Evolutionary conservation across 1,140 invertebrate species (phyloP).

Genomic region (Panagrolaimus sp.): DNA sequence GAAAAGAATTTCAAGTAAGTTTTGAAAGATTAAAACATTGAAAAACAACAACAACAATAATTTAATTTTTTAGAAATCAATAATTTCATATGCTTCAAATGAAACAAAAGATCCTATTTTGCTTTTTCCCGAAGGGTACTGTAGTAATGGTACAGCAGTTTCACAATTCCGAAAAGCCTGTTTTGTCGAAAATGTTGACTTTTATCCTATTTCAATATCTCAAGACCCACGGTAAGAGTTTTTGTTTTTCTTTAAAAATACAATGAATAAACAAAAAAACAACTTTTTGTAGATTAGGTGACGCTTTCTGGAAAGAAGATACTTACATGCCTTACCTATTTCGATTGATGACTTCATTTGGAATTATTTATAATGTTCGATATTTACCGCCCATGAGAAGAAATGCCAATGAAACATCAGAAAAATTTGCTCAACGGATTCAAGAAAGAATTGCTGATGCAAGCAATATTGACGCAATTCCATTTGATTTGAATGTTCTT

Average conservation of each 20-base stretch:
- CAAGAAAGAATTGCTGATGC: constrained; percentile 23
- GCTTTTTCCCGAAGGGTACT: constrained; percentile 45
- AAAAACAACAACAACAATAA: no score
- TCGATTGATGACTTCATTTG: constrained; percentile 41
- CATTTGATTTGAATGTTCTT: constrained; percentile 19
- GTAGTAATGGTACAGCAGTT: constrained; percentile 36
- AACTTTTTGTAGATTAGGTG: constrained; percentile 23
- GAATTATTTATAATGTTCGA: constrained; percentile 39
- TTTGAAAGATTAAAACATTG: no score
- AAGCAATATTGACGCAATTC: constrained; percentile 13
- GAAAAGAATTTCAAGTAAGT: constrained; percentile 33
- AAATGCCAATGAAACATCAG: constrained; percentile 23
- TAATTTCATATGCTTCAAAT: not conserved
- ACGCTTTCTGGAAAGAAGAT: constrained; percentile 23
- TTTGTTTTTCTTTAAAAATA: not conserved
- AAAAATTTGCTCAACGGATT: constrained; percentile 36
- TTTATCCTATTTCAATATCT: constrained; percentile 43
- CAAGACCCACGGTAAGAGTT: constrained; percentile 22
- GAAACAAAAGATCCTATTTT: constrained; percentile 24
- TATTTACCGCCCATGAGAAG: constrained; percentile 34
- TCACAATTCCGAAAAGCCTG: constrained; percentile 34
- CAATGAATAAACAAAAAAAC: constrained; percentile 6
- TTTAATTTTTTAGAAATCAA: constrained; percentile 22
- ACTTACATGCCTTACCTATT: constrained; percentile 33
- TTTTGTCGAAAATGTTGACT: constrained; percentile 33